Evolutionary conservation across 2,113 vertebrate species (phyloP).

Genomic region (Peromyscus californicus): DNA sequence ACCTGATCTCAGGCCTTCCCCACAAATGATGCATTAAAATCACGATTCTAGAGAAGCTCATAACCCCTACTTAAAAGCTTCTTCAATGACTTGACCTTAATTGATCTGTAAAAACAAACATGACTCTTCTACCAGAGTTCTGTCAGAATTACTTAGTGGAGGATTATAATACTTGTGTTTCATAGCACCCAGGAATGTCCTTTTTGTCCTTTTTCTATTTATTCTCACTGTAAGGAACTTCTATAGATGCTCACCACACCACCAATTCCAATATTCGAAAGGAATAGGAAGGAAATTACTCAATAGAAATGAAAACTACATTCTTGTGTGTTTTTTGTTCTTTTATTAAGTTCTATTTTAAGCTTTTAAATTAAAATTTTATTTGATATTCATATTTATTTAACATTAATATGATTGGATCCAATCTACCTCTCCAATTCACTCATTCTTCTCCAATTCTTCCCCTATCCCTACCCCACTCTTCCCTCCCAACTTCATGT

Average conservation of each 20-base stretch:
- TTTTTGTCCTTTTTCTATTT: background rate
- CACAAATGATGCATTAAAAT: background rate
- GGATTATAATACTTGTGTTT: background rate
- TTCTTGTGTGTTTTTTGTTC: background rate
- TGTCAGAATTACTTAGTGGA: background rate
- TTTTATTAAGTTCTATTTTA: background rate
- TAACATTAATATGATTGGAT: background rate
- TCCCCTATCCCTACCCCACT: background rate
- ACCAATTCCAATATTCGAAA: slow-evolving; percentile 3
- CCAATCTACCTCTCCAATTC: background rate
- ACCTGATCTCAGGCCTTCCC: slow-evolving; percentile 52
- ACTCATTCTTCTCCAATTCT: background rate
- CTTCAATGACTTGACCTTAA: slow-evolving; percentile 61
- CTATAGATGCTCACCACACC: background rate
- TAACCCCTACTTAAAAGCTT: background rate
- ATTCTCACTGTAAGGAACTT: background rate
- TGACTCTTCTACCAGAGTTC: background rate
- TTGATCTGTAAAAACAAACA: slow-evolving; percentile 37
- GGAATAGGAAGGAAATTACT: slow-evolving; percentile 15
- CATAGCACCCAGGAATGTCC: background rate
- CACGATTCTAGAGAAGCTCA: slow-evolving; percentile 46
- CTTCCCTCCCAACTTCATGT: background rate
- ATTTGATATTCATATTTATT: background rate
- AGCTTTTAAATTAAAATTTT: background rate
- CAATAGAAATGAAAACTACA: slow-evolving; percentile 1